Percentiles rank a stretch among this genome's conserved stretches.
Conservation (phyloP, 2,113 vertebrate genomes). For the Amphilophus citrinellus region DNA sequence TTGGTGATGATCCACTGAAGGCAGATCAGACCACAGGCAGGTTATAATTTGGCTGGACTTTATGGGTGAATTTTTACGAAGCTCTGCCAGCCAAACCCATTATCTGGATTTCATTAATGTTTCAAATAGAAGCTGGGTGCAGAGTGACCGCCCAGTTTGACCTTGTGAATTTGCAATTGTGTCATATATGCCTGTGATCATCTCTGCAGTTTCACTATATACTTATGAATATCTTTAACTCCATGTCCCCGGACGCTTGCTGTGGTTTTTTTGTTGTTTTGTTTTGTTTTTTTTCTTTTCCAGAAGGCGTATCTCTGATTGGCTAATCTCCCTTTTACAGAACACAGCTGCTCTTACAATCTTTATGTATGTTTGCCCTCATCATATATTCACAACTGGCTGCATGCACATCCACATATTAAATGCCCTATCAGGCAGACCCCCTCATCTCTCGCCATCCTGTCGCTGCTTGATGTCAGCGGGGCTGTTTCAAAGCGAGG, state of each 20-base stretch:
- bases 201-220: background rate
- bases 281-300: conserved; percentile 11
- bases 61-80: conserved; percentile 13
- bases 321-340: conserved; percentile 69
- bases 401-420: background rate
- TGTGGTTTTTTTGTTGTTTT: background rate
- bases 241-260: background rate
- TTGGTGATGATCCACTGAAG: conserved; percentile 23
- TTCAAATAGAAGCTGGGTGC: conserved; percentile 4
- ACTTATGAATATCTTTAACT: conserved; percentile 9
- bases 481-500: conserved; percentile 22
- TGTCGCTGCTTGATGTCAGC: conserved; percentile 22
- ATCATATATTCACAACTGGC: conserved; percentile 25
- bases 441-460: conserved; percentile 32
- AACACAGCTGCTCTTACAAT: conserved; percentile 46
- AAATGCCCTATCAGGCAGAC: background rate
- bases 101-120: conserved; percentile 10
- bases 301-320: conserved; percentile 45
- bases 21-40: conserved; percentile 9
- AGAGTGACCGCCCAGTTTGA: conserved; percentile 12
- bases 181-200: background rate
- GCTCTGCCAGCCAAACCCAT: background rate
- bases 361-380: conserved; percentile 49
- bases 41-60: conserved; percentile 10
- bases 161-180: conserved; percentile 25